Conservation (phyloP, 1,140 invertebrate species). For the Ceratosolen solmsi region DNA sequence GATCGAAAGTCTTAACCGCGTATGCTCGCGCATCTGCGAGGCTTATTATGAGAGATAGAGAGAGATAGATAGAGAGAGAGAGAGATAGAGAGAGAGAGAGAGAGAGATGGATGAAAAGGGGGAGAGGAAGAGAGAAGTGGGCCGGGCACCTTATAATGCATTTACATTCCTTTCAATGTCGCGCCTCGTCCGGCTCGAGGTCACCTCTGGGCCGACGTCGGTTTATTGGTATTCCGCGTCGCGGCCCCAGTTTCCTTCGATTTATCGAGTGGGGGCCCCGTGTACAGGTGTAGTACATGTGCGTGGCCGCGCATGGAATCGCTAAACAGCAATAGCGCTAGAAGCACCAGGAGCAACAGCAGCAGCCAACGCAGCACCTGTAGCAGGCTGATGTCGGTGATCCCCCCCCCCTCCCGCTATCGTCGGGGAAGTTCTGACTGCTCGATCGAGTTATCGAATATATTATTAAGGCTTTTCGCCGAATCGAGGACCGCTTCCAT, state of each 20-base stretch:
- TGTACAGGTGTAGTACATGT: slow-evolving; percentile 59
- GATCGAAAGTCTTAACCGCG: not conserved
- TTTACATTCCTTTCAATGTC: slow-evolving; percentile 72
- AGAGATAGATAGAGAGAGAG: not conserved
- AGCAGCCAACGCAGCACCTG: too few species aligned
- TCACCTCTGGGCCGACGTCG: slow-evolving; percentile 56
- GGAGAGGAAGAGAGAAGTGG: slow-evolving; percentile 56
- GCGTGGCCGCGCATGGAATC: slow-evolving; percentile 58
- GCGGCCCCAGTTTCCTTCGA: slow-evolving; percentile 58
- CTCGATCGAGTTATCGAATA: not conserved
- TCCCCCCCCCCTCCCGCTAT: too few species aligned
- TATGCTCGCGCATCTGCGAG: not conserved
- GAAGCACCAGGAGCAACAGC: too few species aligned
- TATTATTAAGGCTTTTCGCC: not conserved
- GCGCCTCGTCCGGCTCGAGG: slow-evolving; percentile 61
- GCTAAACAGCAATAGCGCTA: slow-evolving; percentile 54
- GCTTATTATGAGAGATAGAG: not conserved
- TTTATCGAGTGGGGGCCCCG: slow-evolving; percentile 61
- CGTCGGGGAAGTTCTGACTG: not conserved
- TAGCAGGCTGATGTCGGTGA: too few species aligned
- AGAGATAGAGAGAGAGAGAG: not conserved
- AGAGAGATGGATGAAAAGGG: too few species aligned
- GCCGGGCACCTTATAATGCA: slow-evolving; percentile 64
- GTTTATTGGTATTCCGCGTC: slow-evolving; percentile 64
- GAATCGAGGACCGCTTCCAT: not conserved